phyloP scores from a whole-genome alignment of 1,140 invertebrate species.

The Caenorhabditis remanei region DNA sequence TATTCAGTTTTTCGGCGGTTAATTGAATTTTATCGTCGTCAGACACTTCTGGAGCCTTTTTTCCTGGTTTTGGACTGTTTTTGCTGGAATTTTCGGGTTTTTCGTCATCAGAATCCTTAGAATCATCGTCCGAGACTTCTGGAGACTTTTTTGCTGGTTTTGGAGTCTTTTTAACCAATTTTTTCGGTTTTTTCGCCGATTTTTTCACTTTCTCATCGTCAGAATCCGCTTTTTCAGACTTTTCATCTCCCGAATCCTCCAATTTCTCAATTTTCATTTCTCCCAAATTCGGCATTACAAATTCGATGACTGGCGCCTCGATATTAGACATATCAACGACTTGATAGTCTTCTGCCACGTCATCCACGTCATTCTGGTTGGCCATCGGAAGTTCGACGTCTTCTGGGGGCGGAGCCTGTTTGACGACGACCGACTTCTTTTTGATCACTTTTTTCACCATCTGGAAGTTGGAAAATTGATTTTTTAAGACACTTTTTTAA shows the following conservation, averaged over 20 bases:
- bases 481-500: too few species aligned
- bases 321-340: slow-evolving; percentile 11
- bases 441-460: slow-evolving; percentile 17
- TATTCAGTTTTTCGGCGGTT: slow-evolving; percentile 25
- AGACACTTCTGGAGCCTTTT: slow-evolving; percentile 1
- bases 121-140: not conserved
- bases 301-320: slow-evolving; percentile 30
- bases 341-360: slow-evolving; percentile 35
- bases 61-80: not conserved
- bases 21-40: not conserved
- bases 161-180: too few species aligned
- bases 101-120: not conserved
- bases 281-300: slow-evolving; percentile 11
- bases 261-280: not conserved
- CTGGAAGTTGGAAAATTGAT: not conserved
- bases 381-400: slow-evolving; percentile 8
- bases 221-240: not conserved
- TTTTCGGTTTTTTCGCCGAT: not conserved
- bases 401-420: not conserved
- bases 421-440: not conserved
- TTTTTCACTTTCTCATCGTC: not conserved
- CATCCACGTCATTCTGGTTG: not conserved
- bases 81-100: too few species aligned
- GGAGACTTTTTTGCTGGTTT: not conserved
- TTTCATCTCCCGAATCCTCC: not conserved